phyloP scores from a whole-genome alignment of 2,797 vertebrate species.

The Diceros bicornis region DNA sequence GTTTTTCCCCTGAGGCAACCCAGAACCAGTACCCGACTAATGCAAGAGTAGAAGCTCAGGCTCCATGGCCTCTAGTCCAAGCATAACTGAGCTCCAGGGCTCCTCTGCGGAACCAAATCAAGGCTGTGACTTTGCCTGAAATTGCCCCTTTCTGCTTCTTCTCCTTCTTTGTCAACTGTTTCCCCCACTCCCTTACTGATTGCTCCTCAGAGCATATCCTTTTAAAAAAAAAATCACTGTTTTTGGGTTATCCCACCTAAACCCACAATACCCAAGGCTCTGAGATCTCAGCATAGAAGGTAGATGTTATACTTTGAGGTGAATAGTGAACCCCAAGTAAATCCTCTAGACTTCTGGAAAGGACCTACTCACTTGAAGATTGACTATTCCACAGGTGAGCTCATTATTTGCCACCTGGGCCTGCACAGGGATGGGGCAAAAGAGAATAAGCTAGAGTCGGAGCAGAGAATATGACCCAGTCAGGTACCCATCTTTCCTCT shows the following conservation, averaged over 20 bases:
- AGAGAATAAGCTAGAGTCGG: neutral
- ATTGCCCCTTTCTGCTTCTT: neutral
- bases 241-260: neutral
- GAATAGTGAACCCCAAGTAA: neutral
- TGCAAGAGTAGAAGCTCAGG: neutral
- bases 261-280: neutral
- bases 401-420: neutral
- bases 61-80: neutral
- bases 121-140: neutral
- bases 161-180: neutral
- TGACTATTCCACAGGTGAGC: neutral
- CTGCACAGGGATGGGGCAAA: no score
- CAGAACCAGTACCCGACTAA: neutral
- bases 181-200: neutral
- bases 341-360: neutral
- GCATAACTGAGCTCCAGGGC: neutral
- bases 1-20: neutral
- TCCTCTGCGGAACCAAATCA: neutral
- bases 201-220: neutral
- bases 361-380: neutral
- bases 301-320: neutral
- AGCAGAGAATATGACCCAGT: neutral
- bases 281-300: neutral
- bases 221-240: neutral
- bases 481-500: neutral